These are phyloP conservation scores for Steatocranus sp. DNA, from an alignment of 2,797 vertebrate species.

Conservation along the genomic window DNA sequence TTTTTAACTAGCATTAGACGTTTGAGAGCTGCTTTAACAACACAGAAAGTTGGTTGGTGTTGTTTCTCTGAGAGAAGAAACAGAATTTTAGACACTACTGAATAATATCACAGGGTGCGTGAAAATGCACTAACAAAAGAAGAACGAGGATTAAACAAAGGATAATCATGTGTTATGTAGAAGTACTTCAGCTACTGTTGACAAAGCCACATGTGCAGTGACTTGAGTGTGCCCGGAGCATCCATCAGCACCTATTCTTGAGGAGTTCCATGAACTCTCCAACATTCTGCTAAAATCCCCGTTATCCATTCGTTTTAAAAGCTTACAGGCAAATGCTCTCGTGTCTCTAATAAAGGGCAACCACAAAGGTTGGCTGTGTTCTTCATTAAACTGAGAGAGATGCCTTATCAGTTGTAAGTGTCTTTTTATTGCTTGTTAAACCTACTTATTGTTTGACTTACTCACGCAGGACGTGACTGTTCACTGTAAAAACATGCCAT, in stretches of 20 bases:
- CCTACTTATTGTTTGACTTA: slow-evolving; percentile 50
- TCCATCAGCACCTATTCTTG: slow-evolving; percentile 15
- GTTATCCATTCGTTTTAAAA: slow-evolving; percentile 21
- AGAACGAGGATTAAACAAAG: neutral
- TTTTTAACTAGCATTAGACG: neutral
- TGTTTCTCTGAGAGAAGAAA: neutral
- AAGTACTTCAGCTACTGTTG: slow-evolving; percentile 22
- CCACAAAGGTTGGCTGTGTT: slow-evolving; percentile 15
- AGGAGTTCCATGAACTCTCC: slow-evolving; percentile 36
- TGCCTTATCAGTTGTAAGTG: slow-evolving; percentile 63
- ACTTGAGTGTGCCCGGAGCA: slow-evolving; percentile 9
- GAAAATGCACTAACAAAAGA: neutral
- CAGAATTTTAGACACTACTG: neutral
- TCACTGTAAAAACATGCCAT: slow-evolving; percentile 40
- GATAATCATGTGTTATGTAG: neutral
- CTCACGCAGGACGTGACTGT: slow-evolving; percentile 46
- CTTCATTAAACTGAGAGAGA: slow-evolving; percentile 61
- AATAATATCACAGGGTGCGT: neutral
- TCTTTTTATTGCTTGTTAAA: slow-evolving; percentile 74
- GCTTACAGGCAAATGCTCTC: neutral
- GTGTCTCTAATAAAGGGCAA: slow-evolving; percentile 28
- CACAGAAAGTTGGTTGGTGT: neutral
- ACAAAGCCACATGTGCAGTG: slow-evolving; percentile 26
- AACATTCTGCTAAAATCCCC: slow-evolving; percentile 38
- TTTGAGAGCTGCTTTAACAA: neutral